Conservation (phyloP, 1,140 invertebrate species). For the Pogonus chalceus region DNA sequence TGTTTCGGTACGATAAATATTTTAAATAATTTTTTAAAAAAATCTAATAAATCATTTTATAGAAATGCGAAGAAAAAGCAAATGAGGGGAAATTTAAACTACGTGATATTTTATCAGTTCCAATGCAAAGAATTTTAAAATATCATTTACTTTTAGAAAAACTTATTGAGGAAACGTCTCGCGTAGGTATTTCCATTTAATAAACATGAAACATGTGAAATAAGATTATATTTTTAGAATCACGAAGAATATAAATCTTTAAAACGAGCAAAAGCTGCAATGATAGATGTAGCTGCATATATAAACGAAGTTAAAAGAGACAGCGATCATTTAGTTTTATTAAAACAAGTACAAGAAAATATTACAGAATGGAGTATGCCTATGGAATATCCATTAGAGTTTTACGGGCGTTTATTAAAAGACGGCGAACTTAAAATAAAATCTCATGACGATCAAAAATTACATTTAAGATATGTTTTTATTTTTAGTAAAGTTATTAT, state of each 20-base stretch:
- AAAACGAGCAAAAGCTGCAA: conserved; percentile 84
- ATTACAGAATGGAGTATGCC: conserved; percentile 70
- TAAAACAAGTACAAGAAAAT: conserved; percentile 75
- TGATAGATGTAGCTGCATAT: conserved; percentile 94
- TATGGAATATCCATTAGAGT: conserved; percentile 64
- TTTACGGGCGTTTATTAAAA: conserved; percentile 81
- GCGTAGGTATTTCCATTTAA: conserved; percentile 48
- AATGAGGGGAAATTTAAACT: conserved; percentile 93
- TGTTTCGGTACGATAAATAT: conserved; percentile 20
- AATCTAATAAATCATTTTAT: conserved; percentile 41
- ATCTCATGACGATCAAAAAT: conserved; percentile 78
- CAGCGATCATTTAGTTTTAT: conserved; percentile 83
- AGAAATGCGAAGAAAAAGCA: conserved; percentile 86
- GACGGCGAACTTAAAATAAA: conserved; percentile 92
- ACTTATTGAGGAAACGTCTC: conserved; percentile 81
- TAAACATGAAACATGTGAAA: background rate
- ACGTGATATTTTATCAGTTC: conserved; percentile 88
- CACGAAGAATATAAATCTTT: conserved; percentile 76
- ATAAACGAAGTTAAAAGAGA: conserved; percentile 98
- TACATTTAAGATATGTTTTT: conserved; percentile 84
- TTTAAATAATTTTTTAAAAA: conserved; percentile 24
- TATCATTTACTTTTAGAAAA: conserved; percentile 92
- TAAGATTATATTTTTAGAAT: conserved; percentile 36
- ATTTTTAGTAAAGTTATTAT: conserved; percentile 95
- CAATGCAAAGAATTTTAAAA: conserved; percentile 96